Conservation (phyloP, 2,888 invertebrate species). For the Pyralis farinalis region DNA sequence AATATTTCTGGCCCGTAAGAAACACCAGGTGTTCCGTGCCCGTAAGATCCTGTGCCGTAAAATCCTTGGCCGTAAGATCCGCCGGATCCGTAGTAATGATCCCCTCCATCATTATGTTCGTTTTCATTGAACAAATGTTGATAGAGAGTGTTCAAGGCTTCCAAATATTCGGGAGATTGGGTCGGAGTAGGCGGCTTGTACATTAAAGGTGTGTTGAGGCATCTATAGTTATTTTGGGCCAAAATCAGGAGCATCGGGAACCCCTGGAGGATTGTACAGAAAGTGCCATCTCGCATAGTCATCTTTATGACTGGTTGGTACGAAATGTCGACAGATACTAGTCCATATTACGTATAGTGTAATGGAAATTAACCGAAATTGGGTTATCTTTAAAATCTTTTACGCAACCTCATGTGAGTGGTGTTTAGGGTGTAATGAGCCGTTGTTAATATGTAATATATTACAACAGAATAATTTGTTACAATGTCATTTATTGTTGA, state of each 20-base stretch:
- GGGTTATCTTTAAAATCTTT: slow-evolving; percentile 36
- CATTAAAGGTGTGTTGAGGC: slow-evolving; percentile 56
- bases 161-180: slow-evolving; percentile 64
- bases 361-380: slow-evolving; percentile 13
- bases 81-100: slow-evolving; percentile 16
- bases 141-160: slow-evolving; percentile 59
- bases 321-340: neutral
- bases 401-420: slow-evolving; percentile 19
- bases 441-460: neutral
- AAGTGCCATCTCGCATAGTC: slow-evolving; percentile 54
- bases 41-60: slow-evolving; percentile 1
- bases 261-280: slow-evolving; percentile 59
- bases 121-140: slow-evolving; percentile 35
- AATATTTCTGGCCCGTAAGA: slow-evolving; percentile 7
- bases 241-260: slow-evolving; percentile 65
- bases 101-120: slow-evolving; percentile 27
- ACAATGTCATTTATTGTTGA: neutral
- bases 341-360: neutral
- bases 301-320: slow-evolving; percentile 24
- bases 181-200: slow-evolving; percentile 66
- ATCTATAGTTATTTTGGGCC: slow-evolving; percentile 59
- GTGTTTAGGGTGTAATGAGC: slow-evolving; percentile 7
- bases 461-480: neutral
- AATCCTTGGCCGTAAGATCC: slow-evolving; percentile 4
- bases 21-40: neutral